Conservation (phyloP, 2,888 invertebrate species). For the Oligia strigilis region DNA sequence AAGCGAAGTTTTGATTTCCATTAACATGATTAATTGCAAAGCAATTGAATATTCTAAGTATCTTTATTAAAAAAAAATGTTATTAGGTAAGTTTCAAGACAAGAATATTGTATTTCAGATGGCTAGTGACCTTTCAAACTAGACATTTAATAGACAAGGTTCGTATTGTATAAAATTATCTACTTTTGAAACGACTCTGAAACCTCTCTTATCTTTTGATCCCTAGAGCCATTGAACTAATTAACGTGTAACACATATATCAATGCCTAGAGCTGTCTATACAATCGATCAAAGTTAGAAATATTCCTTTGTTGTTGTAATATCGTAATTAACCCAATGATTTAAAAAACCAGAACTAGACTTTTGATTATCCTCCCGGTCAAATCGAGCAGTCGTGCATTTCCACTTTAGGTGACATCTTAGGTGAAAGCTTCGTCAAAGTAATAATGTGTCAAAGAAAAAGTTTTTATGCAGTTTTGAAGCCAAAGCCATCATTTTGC, state of each 20-base stretch:
- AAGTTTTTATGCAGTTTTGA: neutral
- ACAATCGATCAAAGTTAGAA: slow-evolving; percentile 11
- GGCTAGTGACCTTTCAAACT: slow-evolving; percentile 6
- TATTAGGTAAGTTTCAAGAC: neutral
- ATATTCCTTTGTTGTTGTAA: slow-evolving; percentile 16
- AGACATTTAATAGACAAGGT: neutral
- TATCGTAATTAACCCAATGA: neutral
- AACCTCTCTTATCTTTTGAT: slow-evolving; percentile 13
- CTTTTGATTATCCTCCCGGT: neutral
- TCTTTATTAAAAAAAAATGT: neutral
- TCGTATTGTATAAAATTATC: slow-evolving; percentile 9
- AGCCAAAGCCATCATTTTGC: neutral
- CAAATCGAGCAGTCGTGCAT: neutral
- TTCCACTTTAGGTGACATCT: neutral
- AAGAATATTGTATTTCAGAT: slow-evolving; percentile 4
- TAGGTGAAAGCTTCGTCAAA: neutral
- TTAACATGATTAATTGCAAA: neutral
- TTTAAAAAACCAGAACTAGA: neutral
- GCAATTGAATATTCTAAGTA: neutral
- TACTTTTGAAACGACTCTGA: slow-evolving; percentile 6
- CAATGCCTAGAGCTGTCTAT: neutral
- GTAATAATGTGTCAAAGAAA: neutral
- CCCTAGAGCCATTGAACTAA: neutral
- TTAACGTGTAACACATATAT: too few relatives aligned
- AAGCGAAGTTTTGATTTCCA: neutral